A percentile compares a stretch with the other conserved stretches of the same genome.
Conservation (phyloP, 2,113 vertebrate species). For the Okapia johnstoni region DNA sequence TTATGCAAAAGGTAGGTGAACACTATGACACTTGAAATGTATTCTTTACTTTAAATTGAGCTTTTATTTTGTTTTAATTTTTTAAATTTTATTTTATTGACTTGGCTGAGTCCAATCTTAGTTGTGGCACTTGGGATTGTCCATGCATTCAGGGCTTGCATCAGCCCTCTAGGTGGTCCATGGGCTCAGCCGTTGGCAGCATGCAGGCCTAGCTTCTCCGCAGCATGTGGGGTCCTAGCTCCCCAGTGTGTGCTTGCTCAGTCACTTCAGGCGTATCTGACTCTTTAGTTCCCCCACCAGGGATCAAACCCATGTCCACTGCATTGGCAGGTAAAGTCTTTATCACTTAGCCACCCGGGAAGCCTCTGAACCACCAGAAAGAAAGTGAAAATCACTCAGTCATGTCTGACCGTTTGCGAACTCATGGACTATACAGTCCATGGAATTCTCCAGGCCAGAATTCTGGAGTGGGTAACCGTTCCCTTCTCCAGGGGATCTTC, state of each 20-base stretch:
- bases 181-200: neutral
- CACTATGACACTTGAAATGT: neutral
- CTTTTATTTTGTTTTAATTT: neutral
- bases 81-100: neutral
- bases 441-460: neutral
- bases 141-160: neutral
- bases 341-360: neutral
- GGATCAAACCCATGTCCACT: neutral
- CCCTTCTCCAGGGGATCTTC: neutral
- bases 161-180: neutral
- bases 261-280: neutral
- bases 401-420: fast-evolving
- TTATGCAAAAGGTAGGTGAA: slow-evolving; percentile 89
- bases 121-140: neutral
- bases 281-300: neutral
- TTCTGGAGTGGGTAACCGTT: neutral
- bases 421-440: neutral
- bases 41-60: neutral
- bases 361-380: neutral
- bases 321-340: neutral
- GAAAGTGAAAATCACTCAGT: neutral
- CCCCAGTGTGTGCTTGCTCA: fast-evolving
- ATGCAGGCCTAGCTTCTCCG: neutral
- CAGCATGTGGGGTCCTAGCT: neutral
- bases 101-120: neutral